Percentiles rank a stretch among this genome's conserved stretches.
Conservation (phyloP, 2,113 vertebrate species). For the Piprites chloris region DNA sequence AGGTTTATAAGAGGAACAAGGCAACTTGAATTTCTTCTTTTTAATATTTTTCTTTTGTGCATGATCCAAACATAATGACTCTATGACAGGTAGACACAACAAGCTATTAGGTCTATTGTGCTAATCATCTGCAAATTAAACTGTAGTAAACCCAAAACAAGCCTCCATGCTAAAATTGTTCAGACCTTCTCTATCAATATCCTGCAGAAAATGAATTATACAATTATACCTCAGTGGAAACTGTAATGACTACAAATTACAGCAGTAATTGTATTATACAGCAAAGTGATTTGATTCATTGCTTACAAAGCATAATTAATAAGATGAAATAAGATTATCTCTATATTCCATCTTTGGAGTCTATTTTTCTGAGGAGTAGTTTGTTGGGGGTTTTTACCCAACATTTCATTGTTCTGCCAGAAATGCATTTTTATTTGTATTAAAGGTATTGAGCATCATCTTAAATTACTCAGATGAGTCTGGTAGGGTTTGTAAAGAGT, state of each 20-base stretch:
- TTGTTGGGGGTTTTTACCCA: neutral
- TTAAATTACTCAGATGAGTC: neutral
- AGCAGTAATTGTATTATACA: constrained; percentile 57
- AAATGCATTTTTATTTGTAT: neutral
- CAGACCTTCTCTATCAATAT: constrained; percentile 51
- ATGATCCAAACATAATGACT: neutral
- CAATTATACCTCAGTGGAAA: constrained; percentile 45
- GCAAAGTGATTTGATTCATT: constrained; percentile 53
- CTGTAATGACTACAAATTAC: constrained; percentile 65
- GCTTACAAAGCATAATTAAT: constrained; percentile 59
- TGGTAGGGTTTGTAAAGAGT: neutral
- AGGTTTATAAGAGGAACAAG: neutral
- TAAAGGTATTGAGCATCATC: neutral
- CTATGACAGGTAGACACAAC: neutral
- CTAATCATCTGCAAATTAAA: constrained; percentile 27
- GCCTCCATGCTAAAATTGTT: neutral
- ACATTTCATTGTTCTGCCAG: neutral
- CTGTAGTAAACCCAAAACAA: neutral
- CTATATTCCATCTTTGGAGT: neutral
- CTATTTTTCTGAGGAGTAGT: neutral
- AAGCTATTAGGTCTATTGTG: neutral
- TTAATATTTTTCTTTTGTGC: neutral
- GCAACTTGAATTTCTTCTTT: neutral
- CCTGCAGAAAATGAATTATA: constrained; percentile 33
- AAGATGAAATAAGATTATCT: constrained; percentile 31